These are phyloP conservation scores for Vulpes vulpes DNA, from an alignment of 2,113 vertebrate genomes.

Conservation along the genomic window DNA sequence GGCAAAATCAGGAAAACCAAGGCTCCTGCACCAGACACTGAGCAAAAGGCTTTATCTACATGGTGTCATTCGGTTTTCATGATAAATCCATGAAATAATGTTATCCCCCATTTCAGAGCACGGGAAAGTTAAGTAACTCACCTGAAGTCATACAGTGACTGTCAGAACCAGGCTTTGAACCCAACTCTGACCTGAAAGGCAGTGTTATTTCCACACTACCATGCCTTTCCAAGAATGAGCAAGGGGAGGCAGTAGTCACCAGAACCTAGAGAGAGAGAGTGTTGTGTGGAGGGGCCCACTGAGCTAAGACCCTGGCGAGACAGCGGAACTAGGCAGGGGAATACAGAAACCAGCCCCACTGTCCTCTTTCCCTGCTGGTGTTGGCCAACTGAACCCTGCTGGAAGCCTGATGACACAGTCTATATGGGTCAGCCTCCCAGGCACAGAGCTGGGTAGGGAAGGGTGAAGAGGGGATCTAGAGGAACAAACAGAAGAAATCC, in stretches of 20 bases:
- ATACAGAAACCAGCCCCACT: neutral
- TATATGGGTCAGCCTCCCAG: too few species aligned
- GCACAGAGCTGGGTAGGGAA: neutral
- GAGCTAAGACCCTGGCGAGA: neutral
- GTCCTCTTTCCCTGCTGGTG: neutral
- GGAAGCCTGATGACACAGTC: neutral
- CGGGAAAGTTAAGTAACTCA: neutral
- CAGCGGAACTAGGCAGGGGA: fast-evolving
- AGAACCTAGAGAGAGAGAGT: neutral
- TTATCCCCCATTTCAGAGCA: neutral
- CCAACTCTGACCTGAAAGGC: neutral
- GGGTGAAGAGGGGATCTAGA: neutral
- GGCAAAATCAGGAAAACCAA: neutral
- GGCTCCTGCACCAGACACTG: neutral
- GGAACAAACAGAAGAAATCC: neutral
- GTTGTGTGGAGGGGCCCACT: neutral
- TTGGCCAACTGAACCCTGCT: neutral
- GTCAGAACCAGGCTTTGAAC: neutral
- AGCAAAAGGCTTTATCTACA: neutral
- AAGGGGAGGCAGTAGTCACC: neutral
- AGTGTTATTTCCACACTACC: neutral
- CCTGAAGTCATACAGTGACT: neutral
- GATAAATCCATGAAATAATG: neutral
- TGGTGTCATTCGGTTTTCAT: neutral
- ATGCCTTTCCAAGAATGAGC: neutral